phyloP scores from a whole-genome alignment of 1,140 invertebrate species.

The Pseudomyrmex concolor region DNA sequence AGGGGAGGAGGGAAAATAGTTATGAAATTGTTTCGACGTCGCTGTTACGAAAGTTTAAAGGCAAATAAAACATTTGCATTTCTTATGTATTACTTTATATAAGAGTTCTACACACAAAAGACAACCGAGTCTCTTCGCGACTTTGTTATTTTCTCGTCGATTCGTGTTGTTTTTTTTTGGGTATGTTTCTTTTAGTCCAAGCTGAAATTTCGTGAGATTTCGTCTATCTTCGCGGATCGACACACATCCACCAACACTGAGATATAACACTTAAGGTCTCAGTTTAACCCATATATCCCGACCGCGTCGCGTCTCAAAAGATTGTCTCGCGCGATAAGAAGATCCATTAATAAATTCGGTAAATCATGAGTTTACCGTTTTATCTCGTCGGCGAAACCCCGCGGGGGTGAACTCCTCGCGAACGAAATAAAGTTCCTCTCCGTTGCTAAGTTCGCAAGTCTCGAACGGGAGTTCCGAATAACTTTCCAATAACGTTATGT shows the following conservation, averaged over 20 bases:
- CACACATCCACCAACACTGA: conserved; percentile 44
- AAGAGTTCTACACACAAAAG: too few species aligned
- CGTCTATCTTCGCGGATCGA: neutral
- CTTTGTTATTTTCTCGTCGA: neutral
- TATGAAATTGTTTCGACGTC: conserved; percentile 27
- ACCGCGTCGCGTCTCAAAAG: neutral
- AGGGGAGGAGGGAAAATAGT: neutral
- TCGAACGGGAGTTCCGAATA: neutral
- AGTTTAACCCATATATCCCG: conserved; percentile 26
- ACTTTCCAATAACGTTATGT: conserved; percentile 12
- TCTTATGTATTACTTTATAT: neutral
- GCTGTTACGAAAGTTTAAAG: conserved; percentile 6
- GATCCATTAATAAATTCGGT: neutral
- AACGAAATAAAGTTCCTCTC: neutral
- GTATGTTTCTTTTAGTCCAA: neutral
- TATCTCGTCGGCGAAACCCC: neutral
- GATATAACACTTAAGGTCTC: conserved; percentile 69
- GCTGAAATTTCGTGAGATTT: neutral
- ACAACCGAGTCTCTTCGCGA: neutral
- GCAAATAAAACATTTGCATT: neutral
- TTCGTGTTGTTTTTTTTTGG: neutral
- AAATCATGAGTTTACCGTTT: neutral
- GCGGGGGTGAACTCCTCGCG: neutral
- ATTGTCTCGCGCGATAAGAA: neutral
- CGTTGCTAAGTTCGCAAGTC: neutral